Conservation (phyloP, 2,888 invertebrate genomes). For the Luperina nickerlii region DNA sequence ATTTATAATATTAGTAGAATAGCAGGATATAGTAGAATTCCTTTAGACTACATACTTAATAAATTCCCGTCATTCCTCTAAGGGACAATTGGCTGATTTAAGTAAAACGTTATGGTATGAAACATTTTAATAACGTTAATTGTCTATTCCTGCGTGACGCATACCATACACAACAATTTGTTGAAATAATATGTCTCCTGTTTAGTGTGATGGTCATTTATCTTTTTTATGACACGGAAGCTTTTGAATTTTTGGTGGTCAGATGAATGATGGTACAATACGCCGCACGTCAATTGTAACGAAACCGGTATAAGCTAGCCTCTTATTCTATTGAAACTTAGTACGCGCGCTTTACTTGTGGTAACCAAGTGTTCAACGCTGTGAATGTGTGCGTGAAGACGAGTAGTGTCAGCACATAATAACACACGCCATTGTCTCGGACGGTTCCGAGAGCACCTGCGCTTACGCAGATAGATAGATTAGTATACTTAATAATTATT, state of each 20-base stretch:
- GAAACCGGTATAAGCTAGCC: not conserved
- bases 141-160: slow-evolving; percentile 64
- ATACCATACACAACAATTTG: slow-evolving; percentile 50
- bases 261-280: not conserved
- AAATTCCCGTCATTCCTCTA: slow-evolving; percentile 22
- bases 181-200: slow-evolving; percentile 43
- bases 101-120: slow-evolving; percentile 39
- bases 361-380: no score
- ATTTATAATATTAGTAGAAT: no score
- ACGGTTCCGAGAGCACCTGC: no score
- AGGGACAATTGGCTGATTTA: slow-evolving; percentile 35
- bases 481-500: no score
- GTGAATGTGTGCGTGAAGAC: no score
- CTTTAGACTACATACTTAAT: slow-evolving; percentile 1
- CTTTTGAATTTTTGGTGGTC: not conserved
- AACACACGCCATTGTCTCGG: no score
- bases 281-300: not conserved
- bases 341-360: no score
- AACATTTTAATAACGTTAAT: slow-evolving; percentile 66
- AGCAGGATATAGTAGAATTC: not conserved
- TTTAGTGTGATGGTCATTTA: slow-evolving; percentile 26
- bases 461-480: no score
- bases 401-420: no score
- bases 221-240: slow-evolving; percentile 5
- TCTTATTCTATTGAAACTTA: not conserved